Percentiles rank a stretch among this genome's conserved stretches.
Evolutionary conservation across 2,113 vertebrate genomes (phyloP).

Genomic region (Gorsachius goisagi): DNA sequence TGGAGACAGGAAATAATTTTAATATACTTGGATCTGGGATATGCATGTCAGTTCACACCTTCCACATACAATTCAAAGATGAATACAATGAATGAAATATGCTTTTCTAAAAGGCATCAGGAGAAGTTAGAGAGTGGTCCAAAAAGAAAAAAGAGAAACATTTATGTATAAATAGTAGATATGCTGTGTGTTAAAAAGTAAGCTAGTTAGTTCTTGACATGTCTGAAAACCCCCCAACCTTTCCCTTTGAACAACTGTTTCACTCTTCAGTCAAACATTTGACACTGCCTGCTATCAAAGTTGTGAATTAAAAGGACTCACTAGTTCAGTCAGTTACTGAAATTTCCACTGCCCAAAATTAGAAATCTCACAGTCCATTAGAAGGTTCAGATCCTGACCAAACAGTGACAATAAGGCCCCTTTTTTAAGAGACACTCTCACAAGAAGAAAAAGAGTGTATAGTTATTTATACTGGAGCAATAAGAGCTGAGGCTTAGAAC

Average conservation of each 20-base stretch:
- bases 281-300: background rate
- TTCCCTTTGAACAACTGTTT: background rate
- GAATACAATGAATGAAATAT: background rate
- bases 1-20: background rate
- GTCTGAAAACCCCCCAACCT: background rate
- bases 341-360: background rate
- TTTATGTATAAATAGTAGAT: background rate
- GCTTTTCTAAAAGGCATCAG: background rate
- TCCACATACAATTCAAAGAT: background rate
- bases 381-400: background rate
- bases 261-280: background rate
- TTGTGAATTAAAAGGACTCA: background rate
- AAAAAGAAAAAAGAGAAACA: background rate
- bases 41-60: background rate
- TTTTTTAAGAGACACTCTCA: background rate
- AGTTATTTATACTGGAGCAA: background rate
- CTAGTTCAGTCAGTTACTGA: background rate
- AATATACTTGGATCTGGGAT: background rate
- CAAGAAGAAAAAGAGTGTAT: background rate
- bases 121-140: background rate
- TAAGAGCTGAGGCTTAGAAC: background rate
- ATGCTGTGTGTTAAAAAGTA: background rate
- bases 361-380: background rate
- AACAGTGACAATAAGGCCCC: background rate
- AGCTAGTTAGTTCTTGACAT: background rate